Evolutionary conservation across 1,140 invertebrate species (phyloP).

Genomic region (Trichoplusia ni): DNA sequence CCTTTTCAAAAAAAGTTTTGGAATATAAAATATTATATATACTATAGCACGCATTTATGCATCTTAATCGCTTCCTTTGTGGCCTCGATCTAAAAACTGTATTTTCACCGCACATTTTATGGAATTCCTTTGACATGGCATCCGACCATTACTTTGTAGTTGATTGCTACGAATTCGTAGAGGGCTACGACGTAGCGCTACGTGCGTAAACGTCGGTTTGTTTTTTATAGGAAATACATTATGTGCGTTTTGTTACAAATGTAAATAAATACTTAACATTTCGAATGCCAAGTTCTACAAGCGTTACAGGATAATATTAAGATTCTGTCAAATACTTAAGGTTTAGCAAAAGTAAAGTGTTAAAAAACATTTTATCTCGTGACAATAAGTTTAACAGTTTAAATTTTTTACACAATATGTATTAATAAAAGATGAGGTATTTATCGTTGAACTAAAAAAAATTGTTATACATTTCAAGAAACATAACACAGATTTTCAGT

Average conservation of each 20-base stretch:
- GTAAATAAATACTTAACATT: neutral
- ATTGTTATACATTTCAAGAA: no score
- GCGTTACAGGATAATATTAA: no score
- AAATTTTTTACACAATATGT: no score
- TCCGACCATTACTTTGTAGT: conserved; percentile 67
- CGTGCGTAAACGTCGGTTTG: conserved; percentile 36
- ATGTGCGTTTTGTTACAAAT: conserved; percentile 12
- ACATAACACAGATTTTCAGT: no score
- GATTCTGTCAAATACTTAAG: no score
- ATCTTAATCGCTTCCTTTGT: conserved; percentile 6
- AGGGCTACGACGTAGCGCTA: conserved; percentile 38
- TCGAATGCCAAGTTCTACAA: neutral
- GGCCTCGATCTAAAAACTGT: conserved; percentile 43
- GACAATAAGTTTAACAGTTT: no score
- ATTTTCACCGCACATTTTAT: conserved; percentile 65
- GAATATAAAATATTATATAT: no score
- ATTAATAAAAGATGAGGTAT: no score
- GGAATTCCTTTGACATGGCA: conserved; percentile 76
- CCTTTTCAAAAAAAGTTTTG: no score
- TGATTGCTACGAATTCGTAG: conserved; percentile 61
- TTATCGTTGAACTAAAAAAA: no score
- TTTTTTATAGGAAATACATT: conserved; percentile 23
- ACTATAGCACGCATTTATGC: neutral
- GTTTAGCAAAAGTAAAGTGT: no score
- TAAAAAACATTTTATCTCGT: no score